Conservation (phyloP, 1,140 invertebrate species). For the Drosophila ficusphila region DNA sequence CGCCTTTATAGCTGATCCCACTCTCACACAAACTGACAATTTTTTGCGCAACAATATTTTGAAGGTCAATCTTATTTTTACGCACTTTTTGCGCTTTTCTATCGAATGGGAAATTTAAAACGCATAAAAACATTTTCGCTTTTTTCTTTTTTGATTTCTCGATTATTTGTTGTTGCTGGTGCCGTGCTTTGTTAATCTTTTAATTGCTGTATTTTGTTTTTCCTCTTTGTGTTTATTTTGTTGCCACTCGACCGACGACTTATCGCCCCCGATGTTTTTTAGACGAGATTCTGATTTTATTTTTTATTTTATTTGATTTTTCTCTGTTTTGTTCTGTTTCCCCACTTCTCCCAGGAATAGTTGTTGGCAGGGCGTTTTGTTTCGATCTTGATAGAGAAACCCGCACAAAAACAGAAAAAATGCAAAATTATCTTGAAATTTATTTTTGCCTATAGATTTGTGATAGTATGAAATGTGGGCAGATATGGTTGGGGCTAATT, state of each 20-base stretch:
- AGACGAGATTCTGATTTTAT: conserved; percentile 48
- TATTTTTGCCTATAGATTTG: conserved; percentile 22
- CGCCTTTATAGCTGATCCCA: not conserved
- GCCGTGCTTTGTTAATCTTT: conserved; percentile 66
- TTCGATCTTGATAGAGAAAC: conserved; percentile 69
- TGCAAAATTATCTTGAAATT: conserved; percentile 52
- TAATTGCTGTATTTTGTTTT: conserved; percentile 75
- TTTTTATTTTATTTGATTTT: conserved; percentile 23
- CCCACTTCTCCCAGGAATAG: conserved; percentile 9
- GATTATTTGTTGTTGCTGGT: conserved; percentile 24
- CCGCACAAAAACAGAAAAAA: conserved; percentile 32
- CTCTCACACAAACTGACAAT: conserved; percentile 3
- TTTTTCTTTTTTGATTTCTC: conserved; percentile 16
- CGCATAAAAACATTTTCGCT: conserved; percentile 62
- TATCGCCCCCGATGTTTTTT: conserved; percentile 70
- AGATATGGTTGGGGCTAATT: conserved; percentile 25
- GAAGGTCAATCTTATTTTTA: conserved; percentile 78
- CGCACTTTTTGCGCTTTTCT: conserved; percentile 60
- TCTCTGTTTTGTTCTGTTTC: conserved; percentile 10
- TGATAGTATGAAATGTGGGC: conserved; percentile 20
- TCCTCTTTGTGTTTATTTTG: conserved; percentile 60
- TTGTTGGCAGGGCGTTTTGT: conserved; percentile 47
- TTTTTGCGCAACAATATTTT: conserved; percentile 53
- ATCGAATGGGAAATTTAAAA: conserved; percentile 73
- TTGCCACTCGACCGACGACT: conserved; percentile 64